These are phyloP conservation scores for Apodemia zela DNA, from an alignment of 2,888 invertebrate species.

Conservation along the genomic window DNA sequence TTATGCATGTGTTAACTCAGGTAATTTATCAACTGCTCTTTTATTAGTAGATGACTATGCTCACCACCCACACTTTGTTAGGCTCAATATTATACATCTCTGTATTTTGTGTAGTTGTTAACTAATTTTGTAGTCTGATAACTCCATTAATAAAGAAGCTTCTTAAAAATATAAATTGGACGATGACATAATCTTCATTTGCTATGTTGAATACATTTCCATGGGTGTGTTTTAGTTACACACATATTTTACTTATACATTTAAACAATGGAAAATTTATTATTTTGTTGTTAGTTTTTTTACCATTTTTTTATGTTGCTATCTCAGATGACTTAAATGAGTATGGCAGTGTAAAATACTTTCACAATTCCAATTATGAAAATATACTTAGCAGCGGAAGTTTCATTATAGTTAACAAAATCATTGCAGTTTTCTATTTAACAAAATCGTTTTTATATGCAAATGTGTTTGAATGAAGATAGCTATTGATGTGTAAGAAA, in stretches of 20 bases:
- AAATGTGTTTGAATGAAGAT: background rate
- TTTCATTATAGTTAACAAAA: too few relatives aligned
- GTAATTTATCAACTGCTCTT: slow-evolving; percentile 55
- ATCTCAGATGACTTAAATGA: background rate
- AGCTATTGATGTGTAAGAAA: background rate
- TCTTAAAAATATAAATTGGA: slow-evolving; percentile 23
- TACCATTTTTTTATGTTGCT: background rate
- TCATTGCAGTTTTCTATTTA: too few relatives aligned
- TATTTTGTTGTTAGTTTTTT: too few relatives aligned
- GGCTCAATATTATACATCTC: slow-evolving; percentile 37
- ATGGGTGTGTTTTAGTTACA: background rate
- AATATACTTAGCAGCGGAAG: too few relatives aligned
- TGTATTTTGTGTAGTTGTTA: slow-evolving; percentile 26
- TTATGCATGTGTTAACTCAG: slow-evolving; percentile 43
- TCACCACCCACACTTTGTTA: slow-evolving; percentile 47
- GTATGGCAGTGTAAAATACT: background rate
- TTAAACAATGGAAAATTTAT: too few relatives aligned
- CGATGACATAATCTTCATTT: slow-evolving; percentile 26
- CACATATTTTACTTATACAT: background rate
- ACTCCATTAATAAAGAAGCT: slow-evolving; percentile 17
- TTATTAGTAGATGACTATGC: slow-evolving; percentile 60
- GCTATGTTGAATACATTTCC: slow-evolving; percentile 19
- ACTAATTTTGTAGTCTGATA: slow-evolving; percentile 26
- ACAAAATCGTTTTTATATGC: too few relatives aligned
- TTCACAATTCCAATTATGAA: background rate